Evolutionary conservation across 92 coral and sea anemone species (phyloP).

Genomic region (Actinostola sp.): DNA sequence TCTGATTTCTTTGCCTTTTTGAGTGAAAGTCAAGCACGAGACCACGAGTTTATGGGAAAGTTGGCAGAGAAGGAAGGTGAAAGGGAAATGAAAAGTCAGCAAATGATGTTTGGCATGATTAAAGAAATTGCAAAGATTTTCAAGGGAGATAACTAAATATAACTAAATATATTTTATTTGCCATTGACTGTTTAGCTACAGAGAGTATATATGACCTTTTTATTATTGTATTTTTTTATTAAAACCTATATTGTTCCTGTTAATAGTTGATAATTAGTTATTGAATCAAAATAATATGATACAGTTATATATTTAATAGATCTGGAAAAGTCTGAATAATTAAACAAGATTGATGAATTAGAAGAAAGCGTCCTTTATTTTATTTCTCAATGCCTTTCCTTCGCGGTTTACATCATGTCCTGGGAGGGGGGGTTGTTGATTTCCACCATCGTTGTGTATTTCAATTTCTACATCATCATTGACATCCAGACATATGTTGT

Average conservation of each 20-base stretch:
- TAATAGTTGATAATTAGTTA: no score
- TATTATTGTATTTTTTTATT: neutral
- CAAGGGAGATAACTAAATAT: constrained; percentile 12
- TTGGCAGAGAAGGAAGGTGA: constrained; percentile 45
- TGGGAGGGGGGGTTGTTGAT: neutral
- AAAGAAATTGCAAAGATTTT: constrained; percentile 31
- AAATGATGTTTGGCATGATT: constrained; percentile 33
- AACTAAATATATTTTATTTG: neutral
- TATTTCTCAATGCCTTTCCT: neutral
- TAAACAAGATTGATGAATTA: neutral
- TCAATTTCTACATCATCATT: constrained; percentile 28
- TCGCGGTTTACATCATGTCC: constrained; percentile 3
- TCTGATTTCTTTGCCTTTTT: constrained; percentile 12
- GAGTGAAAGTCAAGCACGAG: constrained; percentile 41
- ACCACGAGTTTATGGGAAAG: constrained; percentile 31
- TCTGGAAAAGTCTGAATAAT: neutral
- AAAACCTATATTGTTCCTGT: no score
- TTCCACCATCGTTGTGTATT: neutral
- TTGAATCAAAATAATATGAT: neutral
- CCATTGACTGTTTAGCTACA: neutral
- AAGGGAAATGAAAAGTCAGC: constrained; percentile 35
- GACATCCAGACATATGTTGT: constrained; percentile 28
- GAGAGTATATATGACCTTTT: neutral
- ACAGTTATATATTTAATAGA: neutral
- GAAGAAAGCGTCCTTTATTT: constrained; percentile 4